Base-by-base conservation (phyloP, 2,888 invertebrate species). In the Callyntrura guangdongensis region DNA sequence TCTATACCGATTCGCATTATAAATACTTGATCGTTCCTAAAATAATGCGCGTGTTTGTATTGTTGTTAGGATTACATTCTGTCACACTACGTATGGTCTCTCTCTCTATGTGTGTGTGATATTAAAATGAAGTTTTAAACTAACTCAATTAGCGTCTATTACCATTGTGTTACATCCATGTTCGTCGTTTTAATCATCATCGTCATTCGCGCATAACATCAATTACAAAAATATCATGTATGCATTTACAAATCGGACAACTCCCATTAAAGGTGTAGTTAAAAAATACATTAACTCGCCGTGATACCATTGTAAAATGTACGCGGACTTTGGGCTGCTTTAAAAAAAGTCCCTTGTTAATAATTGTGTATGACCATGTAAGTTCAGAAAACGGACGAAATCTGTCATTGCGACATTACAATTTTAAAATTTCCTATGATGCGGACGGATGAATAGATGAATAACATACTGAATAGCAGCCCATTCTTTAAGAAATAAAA, bases 101-200 rank as follows among this genome's bases (percentile, higher is more conserved):
- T 36, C 36, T 36, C 36, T 36, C 36, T 36, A 2, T 36, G 3
- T 4, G 36, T 36, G 36, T 83, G 3, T 17, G 22, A 64, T 83
- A 47, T 47, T 83, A 47, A 72, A 82, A 88, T 83, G 83, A 72
- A 83, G 88, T 69, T 83, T 89, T 89, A 83, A 89, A 77, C 74
- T 90, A 90, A 90, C 90, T 90, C 85, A 90, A 90, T 90, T 90
- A 90, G 90, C 86, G 49, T 47, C 47, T 64, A 61, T 74, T 84
- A 47, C 61, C 64, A 89, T 69, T 77, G 22, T 83, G 69, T 25
- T 69, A 22, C 27, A 0, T 47, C 25, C 72, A 82, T 72, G 47
- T 25, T 74, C 47, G 17, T 74, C 17, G 20, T 74, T 27, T 14
- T 49, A 47, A 47, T 74, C 49, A 12, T 22, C 12, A 49, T 22